Percentiles rank a stretch among this genome's conserved stretches.
Evolutionary conservation across 2,888 invertebrate genomes (phyloP).

Genomic region (Euplexia lucipara): DNA sequence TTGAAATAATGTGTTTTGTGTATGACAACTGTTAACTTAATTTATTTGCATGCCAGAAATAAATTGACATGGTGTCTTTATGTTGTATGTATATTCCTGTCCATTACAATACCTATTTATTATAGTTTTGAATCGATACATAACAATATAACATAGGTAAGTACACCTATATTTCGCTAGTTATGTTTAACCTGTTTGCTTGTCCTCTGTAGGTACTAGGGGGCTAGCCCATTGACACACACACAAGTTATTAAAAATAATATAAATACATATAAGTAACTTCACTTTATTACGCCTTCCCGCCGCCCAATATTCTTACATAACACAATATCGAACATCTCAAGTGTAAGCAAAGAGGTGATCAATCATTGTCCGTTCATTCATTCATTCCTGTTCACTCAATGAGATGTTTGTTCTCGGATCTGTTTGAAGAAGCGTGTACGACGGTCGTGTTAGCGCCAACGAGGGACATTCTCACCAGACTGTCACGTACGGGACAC

Average conservation of each 20-base stretch:
- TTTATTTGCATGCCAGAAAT: constrained; percentile 6
- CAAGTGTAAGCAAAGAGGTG: constrained; percentile 39
- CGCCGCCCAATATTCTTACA: constrained; percentile 13
- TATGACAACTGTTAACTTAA: not conserved
- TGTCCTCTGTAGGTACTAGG: too few species aligned
- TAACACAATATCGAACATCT: constrained; percentile 22
- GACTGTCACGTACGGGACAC: constrained; percentile 53
- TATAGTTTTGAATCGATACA: too few species aligned
- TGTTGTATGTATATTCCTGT: too few species aligned
- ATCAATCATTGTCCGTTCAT: constrained; percentile 54
- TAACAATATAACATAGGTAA: too few species aligned
- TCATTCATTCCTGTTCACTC: constrained; percentile 54
- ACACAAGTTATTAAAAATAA: too few species aligned
- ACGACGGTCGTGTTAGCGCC: constrained; percentile 48
- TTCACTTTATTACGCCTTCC: not conserved
- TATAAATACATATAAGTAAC: too few species aligned
- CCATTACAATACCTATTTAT: too few species aligned
- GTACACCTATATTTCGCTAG: too few species aligned
- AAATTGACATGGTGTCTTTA: not conserved
- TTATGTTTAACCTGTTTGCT: too few species aligned
- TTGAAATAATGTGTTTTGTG: not conserved
- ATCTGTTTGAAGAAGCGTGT: constrained; percentile 39
- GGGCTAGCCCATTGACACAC: too few species aligned
- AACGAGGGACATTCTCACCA: constrained; percentile 52
- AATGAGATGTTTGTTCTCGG: constrained; percentile 48